Evolutionary conservation across 2,797 vertebrate species (phyloP), one percentile per base, ranked within the genome.

Genomic region (Pseudochromis fuscus): DNA sequence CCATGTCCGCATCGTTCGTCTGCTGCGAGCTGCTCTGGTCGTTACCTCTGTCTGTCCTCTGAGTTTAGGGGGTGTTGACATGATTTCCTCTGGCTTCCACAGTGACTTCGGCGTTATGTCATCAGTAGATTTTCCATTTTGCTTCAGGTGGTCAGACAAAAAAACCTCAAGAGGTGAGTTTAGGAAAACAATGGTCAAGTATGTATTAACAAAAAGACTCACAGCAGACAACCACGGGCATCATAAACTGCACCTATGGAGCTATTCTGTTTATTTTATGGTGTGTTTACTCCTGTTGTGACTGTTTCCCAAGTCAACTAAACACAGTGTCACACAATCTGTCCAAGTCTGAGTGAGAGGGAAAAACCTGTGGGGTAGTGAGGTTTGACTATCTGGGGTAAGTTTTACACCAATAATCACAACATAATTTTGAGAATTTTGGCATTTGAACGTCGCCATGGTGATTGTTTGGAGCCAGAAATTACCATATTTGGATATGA

Each of bases 1-100:
- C 53, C 19, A 33, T 56, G 66, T 62, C 45, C 46, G 58, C 68
- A 45, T 68, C 57, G 72, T 67, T 81, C 23, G 52, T 66, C 72
- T 73, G 70, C 45, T 62, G 49, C 28, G 11, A 16, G 33, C 46
- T 15, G 13, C 72, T 73, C 31, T 52, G 48, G 53, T 67, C 45
- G 44, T 66, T 67, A 28, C 55, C 37, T 45, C 40, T 5, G 3
- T 76, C 82, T 83, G 79, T 83, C 72, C 55, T 35, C 52, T 24
- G 58, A 75, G 64, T 70, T 86, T 67, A 81, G 70, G 35, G 53
- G 66, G 59, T 63, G 70, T 24, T 73, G 84, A 87, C 75, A 57
- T 73, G 81, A 85, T 79, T 77, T 72, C 35, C 28, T 19, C 50
- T 71, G 82, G 68, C 80, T 71, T 75, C 71, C 70, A 66, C 70